Evolutionary conservation across 2,888 invertebrate genomes (phyloP).

Genomic region (Allacma fusca): DNA sequence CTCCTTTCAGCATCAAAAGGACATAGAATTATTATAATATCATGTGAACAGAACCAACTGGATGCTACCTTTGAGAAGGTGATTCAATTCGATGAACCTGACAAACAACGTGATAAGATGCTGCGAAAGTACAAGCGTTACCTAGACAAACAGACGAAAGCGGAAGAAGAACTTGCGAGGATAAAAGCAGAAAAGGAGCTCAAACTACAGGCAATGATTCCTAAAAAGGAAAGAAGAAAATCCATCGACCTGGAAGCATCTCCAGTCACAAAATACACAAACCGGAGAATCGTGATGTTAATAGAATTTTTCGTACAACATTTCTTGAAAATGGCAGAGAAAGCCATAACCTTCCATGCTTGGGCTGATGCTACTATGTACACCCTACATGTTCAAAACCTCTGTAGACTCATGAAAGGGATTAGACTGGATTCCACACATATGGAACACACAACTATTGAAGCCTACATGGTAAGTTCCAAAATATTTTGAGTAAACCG

Average conservation of each 20-base stretch:
- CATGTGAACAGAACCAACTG: background rate
- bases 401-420: slow-evolving; percentile 69
- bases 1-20: too few relatives aligned
- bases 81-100: slow-evolving; percentile 29
- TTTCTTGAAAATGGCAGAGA: slow-evolving; percentile 75
- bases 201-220: slow-evolving; percentile 40
- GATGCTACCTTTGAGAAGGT: background rate
- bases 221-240: slow-evolving; percentile 49
- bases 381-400: slow-evolving; percentile 74
- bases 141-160: slow-evolving; percentile 66
- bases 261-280: slow-evolving; percentile 43
- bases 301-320: slow-evolving; percentile 77
- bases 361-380: slow-evolving; percentile 73
- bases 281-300: slow-evolving; percentile 46
- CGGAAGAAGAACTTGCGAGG: slow-evolving; percentile 52
- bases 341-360: slow-evolving; percentile 72
- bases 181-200: slow-evolving; percentile 29
- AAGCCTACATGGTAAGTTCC: slow-evolving; percentile 29
- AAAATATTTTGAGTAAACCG: too few relatives aligned
- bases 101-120: slow-evolving; percentile 62
- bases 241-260: slow-evolving; percentile 54
- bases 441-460: slow-evolving; percentile 22
- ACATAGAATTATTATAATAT: too few relatives aligned
- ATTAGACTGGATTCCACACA: slow-evolving; percentile 21
- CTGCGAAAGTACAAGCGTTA: slow-evolving; percentile 63